Evolutionary conservation across 2,888 invertebrate species (phyloP), one percentile per base, ranked within the genome.

Genomic region (Amphipyra berbera): DNA sequence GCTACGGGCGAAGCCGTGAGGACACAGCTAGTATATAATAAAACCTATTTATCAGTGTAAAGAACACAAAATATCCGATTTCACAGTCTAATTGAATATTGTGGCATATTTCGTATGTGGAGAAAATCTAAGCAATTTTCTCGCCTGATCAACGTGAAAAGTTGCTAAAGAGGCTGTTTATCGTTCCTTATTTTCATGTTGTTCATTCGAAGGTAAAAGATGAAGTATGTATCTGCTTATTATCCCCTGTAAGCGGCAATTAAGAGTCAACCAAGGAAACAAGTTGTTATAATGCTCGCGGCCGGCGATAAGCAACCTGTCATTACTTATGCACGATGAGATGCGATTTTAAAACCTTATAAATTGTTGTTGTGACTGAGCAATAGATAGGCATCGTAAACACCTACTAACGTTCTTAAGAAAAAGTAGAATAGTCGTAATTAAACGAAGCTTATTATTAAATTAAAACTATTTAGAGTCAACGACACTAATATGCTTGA

Each of bases 211-310:
- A 74, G 61, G 42, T 63, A 71, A 59, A 59, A 41, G 54, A 55
- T 52, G 76, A 46, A 53, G 76, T 61, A 49, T 45, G 57, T 73
- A 73, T 73, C 53, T 75, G 76, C 65, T 71, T 76, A 76, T 71
- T 76, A 76, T 71, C 54, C 41, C 40, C 45, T 45, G 60, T 61
- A 72, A 72, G 72, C 67, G 35, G 73, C 60, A 72, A 72, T 76
- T 72, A 76, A 71, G 76, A 57, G 77, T 75, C 69, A 66, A 68
- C 75, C 49, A 62, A 68, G 74, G 78, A 73, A 75, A 78, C 74
- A 44, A 73, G 74, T 65, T 64, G 78, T 47, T 68, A 59, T 58
- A 71, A 52, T 52, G 76, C 71, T 76, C 40, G 65, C 52, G 76
- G 76, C 58, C 27, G 27, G 40, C 52, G 59, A 44, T 65, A 57